A percentile compares a stretch with the other conserved stretches of the same genome.
Conservation (phyloP, 2,888 invertebrate species). For the Ichneumoninae sp. region DNA sequence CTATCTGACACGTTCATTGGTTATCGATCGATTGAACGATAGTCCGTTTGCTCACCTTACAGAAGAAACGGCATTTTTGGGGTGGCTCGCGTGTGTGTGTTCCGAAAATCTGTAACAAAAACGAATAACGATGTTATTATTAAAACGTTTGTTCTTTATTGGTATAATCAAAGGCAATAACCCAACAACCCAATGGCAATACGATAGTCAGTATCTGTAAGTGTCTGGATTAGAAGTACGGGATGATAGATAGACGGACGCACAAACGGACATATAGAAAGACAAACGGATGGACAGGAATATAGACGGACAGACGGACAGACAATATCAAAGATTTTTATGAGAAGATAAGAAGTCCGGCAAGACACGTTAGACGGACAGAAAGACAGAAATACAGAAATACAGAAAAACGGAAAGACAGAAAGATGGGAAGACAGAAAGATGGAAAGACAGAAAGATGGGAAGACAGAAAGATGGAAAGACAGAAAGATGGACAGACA, state of each 20-base stretch:
- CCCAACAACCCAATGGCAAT: not conserved
- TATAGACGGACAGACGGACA: too few species aligned
- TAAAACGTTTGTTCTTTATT: not conserved
- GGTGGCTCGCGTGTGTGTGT: conserved; percentile 74
- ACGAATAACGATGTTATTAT: conserved; percentile 5
- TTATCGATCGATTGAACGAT: conserved; percentile 18
- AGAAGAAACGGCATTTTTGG: conserved; percentile 77
- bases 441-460: too few species aligned
- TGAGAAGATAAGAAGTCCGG: too few species aligned
- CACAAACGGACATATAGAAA: too few species aligned
- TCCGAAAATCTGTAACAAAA: conserved; percentile 79
- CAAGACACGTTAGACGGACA: too few species aligned
- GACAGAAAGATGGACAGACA: too few species aligned
- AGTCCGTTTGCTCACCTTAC: conserved; percentile 75
- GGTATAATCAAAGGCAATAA: not conserved
- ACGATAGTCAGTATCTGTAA: not conserved
- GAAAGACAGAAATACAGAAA: too few species aligned
- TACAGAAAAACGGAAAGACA: too few species aligned
- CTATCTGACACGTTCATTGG: conserved; percentile 4
- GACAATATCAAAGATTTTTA: not conserved
- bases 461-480: too few species aligned
- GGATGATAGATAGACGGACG: too few species aligned
- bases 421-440: too few species aligned
- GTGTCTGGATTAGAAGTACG: not conserved
- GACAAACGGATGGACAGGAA: too few species aligned